A percentile compares a stretch with the other conserved stretches of the same genome.
phyloP scores from a whole-genome alignment of 2,888 invertebrate genomes.

The Drosophila quinaria region DNA sequence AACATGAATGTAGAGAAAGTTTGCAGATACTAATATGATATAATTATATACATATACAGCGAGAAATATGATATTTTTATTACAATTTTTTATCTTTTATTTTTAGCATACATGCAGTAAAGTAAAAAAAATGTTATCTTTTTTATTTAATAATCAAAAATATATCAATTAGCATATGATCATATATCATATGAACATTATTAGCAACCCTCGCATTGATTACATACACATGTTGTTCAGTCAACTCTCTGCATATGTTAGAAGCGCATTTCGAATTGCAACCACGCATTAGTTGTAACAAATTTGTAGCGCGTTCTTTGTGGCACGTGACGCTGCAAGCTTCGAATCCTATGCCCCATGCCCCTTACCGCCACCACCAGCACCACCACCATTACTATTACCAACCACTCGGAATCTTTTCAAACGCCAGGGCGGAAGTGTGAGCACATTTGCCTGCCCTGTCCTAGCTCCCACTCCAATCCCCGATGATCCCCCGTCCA shows the following conservation, averaged over 20 bases:
- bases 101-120: no score
- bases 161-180: no score
- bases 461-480: neutral
- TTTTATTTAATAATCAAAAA: no score
- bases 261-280: constrained; percentile 76
- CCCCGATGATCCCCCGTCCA: constrained; percentile 20
- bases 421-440: constrained; percentile 67
- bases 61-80: neutral
- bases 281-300: constrained; percentile 80
- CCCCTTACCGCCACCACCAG: neutral
- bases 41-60: no score
- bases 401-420: constrained; percentile 19
- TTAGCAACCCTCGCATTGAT: constrained; percentile 19
- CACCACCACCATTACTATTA: neutral
- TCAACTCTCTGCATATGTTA: constrained; percentile 54
- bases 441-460: constrained; percentile 59
- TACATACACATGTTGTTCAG: constrained; percentile 17
- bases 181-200: no score
- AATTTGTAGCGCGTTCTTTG: constrained; percentile 79
- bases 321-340: constrained; percentile 68
- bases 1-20: no score
- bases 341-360: constrained; percentile 1
- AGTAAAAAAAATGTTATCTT: no score
- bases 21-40: neutral
- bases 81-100: no score